phyloP scores from a whole-genome alignment of 2,888 invertebrate species.

The Drosophila limbata region DNA sequence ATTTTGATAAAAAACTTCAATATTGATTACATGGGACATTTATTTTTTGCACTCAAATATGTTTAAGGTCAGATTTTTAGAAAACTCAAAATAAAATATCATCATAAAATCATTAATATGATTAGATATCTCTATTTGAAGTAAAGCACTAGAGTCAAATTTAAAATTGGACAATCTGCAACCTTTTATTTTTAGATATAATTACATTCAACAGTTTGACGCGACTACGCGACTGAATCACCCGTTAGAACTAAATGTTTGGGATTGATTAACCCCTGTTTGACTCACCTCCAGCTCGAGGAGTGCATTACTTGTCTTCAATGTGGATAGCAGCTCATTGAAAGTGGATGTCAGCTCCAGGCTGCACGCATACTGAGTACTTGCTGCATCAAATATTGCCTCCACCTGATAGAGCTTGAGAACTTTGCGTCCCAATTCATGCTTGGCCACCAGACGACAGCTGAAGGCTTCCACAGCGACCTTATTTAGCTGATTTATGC shows the following conservation, averaged over 20 bases:
- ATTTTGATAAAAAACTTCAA: too few species aligned
- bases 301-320: slow-evolving; percentile 83
- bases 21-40: too few species aligned
- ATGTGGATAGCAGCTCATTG: slow-evolving; percentile 79
- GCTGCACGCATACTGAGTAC: slow-evolving; percentile 83
- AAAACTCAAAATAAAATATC: too few species aligned
- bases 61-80: too few species aligned
- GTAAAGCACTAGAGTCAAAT: too few species aligned
- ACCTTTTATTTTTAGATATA: too few species aligned
- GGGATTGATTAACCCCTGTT: neutral
- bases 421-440: slow-evolving; percentile 74
- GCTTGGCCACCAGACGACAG: slow-evolving; percentile 82
- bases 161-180: too few species aligned
- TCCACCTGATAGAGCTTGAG: slow-evolving; percentile 80
- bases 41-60: too few species aligned
- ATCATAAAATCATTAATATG: too few species aligned
- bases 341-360: slow-evolving; percentile 79
- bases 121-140: too few species aligned
- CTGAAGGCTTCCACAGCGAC: slow-evolving; percentile 79
- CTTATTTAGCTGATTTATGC: slow-evolving; percentile 77
- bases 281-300: slow-evolving; percentile 83
- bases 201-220: too few species aligned
- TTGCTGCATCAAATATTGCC: slow-evolving; percentile 80
- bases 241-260: neutral
- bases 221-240: too few species aligned